Evolutionary conservation across 2,797 vertebrate genomes (phyloP).

Genomic region (Premnoplex brunnescens): DNA sequence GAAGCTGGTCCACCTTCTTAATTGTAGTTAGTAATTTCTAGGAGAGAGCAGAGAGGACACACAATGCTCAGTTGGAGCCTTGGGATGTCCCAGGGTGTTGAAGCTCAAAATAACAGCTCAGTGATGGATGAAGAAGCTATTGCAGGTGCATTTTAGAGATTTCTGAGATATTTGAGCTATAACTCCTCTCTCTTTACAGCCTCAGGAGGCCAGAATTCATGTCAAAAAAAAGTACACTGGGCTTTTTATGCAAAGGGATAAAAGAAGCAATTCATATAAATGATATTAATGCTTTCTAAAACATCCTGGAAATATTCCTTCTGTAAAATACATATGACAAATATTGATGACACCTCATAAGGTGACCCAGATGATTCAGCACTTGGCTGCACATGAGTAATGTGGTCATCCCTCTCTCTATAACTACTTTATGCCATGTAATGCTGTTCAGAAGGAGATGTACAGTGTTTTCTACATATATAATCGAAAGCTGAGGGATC

Average conservation of each 20-base stretch:
- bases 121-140: not conserved
- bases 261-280: slow-evolving; percentile 21
- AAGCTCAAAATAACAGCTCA: not conserved
- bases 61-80: not conserved
- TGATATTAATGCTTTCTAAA: slow-evolving; percentile 14
- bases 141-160: slow-evolving; percentile 10
- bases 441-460: not conserved
- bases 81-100: not conserved
- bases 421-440: not conserved
- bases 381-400: not conserved
- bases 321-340: not conserved
- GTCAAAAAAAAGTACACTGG: not conserved
- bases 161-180: not conserved
- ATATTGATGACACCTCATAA: not conserved
- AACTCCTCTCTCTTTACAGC: not conserved
- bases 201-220: not conserved
- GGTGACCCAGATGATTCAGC: not conserved
- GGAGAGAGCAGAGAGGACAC: not conserved
- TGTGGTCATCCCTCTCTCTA: not conserved
- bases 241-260: slow-evolving; percentile 18
- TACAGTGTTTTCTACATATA: rapidly evolving
- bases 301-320: slow-evolving; percentile 8
- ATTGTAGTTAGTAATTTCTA: not conserved
- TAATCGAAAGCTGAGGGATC: not conserved
- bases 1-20: not conserved